phyloP scores from a whole-genome alignment of 2,888 invertebrate genomes.

The Caenorhabditis japonica region DNA sequence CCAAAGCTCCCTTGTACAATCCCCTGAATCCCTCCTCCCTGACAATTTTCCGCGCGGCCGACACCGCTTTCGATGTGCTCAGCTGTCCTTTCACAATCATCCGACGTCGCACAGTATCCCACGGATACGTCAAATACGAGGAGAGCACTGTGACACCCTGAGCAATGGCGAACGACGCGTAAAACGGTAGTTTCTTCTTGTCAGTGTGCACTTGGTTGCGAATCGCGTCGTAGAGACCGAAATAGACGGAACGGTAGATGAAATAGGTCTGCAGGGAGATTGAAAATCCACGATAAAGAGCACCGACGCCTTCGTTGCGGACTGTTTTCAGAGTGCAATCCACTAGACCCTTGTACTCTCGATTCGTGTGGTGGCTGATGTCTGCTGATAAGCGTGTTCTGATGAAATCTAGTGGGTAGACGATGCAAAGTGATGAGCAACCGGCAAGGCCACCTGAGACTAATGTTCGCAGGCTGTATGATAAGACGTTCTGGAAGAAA shows the following conservation, averaged over 20 bases:
- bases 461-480: constrained; percentile 58
- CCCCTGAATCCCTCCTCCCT: constrained; percentile 60
- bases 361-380: constrained; percentile 54
- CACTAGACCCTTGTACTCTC: constrained; percentile 65
- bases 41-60: constrained; percentile 57
- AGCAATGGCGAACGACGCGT: constrained; percentile 89
- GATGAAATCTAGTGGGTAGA: constrained; percentile 67
- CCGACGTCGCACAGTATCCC: constrained; percentile 93
- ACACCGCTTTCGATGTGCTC: constrained; percentile 55
- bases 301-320: constrained; percentile 85
- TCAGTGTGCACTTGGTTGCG: constrained; percentile 84
- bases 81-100: constrained; percentile 96
- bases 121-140: constrained; percentile 85
- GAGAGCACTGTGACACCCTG: constrained; percentile 64
- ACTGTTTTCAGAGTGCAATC: constrained; percentile 82
- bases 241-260: constrained; percentile 94
- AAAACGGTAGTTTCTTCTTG: constrained; percentile 85
- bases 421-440: constrained; percentile 65
- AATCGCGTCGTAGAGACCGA: constrained; percentile 94
- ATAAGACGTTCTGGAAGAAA: constrained; percentile 54
- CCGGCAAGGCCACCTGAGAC: constrained; percentile 67
- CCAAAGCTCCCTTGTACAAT: constrained; percentile 62
- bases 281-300: constrained; percentile 91
- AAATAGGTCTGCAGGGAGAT: constrained; percentile 85
- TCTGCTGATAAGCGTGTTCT: constrained; percentile 65